Conservation (phyloP, 2,113 vertebrate genomes). For the Rhagologus leucostigma region DNA sequence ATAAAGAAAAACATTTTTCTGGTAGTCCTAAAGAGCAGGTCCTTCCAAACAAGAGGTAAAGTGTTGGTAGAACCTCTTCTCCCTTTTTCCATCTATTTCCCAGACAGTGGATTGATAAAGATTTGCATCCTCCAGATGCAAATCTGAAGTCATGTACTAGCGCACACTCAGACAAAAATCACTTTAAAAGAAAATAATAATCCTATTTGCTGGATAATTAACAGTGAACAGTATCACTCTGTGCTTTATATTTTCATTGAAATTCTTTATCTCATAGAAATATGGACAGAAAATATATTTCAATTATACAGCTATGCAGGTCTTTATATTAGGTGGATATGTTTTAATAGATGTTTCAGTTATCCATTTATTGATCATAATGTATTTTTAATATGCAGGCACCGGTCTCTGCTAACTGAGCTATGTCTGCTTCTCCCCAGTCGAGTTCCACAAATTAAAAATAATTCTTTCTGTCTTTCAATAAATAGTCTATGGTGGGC, state of each 20-base stretch:
- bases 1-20: not conserved
- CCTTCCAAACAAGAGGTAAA: not conserved
- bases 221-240: not conserved
- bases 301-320: slow-evolving; percentile 19
- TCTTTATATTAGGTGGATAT: slow-evolving; percentile 42
- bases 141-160: not conserved
- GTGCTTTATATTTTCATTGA: slow-evolving; percentile 17
- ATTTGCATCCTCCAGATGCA: not conserved
- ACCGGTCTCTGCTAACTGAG: not conserved
- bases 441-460: slow-evolving; percentile 35
- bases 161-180: not conserved
- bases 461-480: slow-evolving; percentile 24
- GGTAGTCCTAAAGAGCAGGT: not conserved
- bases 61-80: not conserved
- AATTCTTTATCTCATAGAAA: slow-evolving; percentile 29
- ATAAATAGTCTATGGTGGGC: not conserved
- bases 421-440: slow-evolving; percentile 26
- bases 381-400: slow-evolving; percentile 52
- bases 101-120: not conserved
- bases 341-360: slow-evolving; percentile 47
- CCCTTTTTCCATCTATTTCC: not conserved
- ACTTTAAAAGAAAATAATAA: slow-evolving; percentile 35
- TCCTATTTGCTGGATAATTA: slow-evolving; percentile 41
- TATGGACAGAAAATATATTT: slow-evolving; percentile 50
- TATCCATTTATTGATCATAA: slow-evolving; percentile 65